Evolutionary conservation across 1,140 invertebrate species (phyloP), one percentile per base, ranked within the genome.

Genomic region (Scaptodrosophila lebanonensis): DNA sequence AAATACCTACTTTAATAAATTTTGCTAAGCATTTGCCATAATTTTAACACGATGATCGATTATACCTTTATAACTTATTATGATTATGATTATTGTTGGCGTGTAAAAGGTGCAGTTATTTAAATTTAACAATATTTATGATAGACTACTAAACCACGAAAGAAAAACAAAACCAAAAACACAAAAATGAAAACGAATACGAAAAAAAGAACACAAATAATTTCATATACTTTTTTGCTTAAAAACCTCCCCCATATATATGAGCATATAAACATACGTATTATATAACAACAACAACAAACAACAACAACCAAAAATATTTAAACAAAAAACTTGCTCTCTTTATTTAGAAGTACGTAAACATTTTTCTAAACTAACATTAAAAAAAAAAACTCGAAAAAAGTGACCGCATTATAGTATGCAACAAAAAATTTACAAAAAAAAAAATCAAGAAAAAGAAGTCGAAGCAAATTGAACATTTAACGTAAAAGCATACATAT

Each of bases 331-430:
- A 65, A 77, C 54, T 77, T 77, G 73, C 72, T 77, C 72, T 77
- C 72, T 72, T 77, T 68, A 77, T 77, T 77, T 77, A 77, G 73
- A 77, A 77, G 71, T 75, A 75, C 51, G 58, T 65, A 77, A n/a
- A 77, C 48, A 67, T 65, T 77, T 76, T 77, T 77, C 67, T 79
- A 72, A 76, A 67, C 71, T 69, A 75, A 66, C 50, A 50, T 53
- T 38, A n/a, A 47, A 65, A 64, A 9, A 35, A 16, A 42, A 45
- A 52, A 64, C 18, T 16, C 17, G 29, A 59, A 53, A 47, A 53
- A 67, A 67, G 36, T 47, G 65, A 36, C 56, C 64, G 45, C 54
- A 73, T 67, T 30, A 36, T n/a, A n/a, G n/a, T n/a, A n/a, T n/a
- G 33, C 45, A 30, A 51, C 30, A 29, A 16, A 43, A 45, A 44